These are phyloP conservation scores for Antheraea yamamai DNA, from an alignment of 2,888 invertebrate species.

Conservation along the genomic window DNA sequence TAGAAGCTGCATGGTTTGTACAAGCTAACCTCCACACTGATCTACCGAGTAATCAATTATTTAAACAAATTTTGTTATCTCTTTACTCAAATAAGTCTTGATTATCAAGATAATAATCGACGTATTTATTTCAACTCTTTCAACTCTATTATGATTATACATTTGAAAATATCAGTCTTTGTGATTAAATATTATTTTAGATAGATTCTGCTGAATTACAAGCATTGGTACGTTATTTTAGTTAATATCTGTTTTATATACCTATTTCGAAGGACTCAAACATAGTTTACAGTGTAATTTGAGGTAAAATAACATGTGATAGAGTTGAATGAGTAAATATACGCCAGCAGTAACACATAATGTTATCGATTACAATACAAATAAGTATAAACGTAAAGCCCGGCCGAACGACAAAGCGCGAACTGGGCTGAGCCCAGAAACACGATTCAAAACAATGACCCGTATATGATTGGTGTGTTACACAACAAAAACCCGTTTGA, in stretches of 20 bases:
- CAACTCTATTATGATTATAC: slow-evolving; percentile 37
- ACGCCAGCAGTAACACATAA: slow-evolving; percentile 65
- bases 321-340: slow-evolving; percentile 47
- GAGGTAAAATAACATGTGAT: slow-evolving; percentile 29
- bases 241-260: not conserved
- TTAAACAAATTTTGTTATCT: slow-evolving; percentile 69
- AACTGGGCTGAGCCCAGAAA: slow-evolving; percentile 59
- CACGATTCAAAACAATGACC: slow-evolving; percentile 71
- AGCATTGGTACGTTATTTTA: not conserved
- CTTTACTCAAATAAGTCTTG: slow-evolving; percentile 66
- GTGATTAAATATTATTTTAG: slow-evolving; percentile 2
- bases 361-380: slow-evolving; percentile 71
- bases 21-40: slow-evolving; percentile 81
- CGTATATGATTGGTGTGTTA: slow-evolving; percentile 73
- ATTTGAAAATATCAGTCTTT: slow-evolving; percentile 23
- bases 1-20: slow-evolving; percentile 83
- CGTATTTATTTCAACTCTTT: slow-evolving; percentile 35
- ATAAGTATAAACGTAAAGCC: slow-evolving; percentile 62
- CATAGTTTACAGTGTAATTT: slow-evolving; percentile 22
- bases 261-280: not conserved
- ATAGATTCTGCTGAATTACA: not conserved
- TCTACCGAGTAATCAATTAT: slow-evolving; percentile 75
- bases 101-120: slow-evolving; percentile 62
- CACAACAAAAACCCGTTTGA: slow-evolving; percentile 67
- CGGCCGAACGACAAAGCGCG: slow-evolving; percentile 54